Base-by-base conservation (phyloP, 1,140 invertebrate species). In the Drosophila kohkoa region DNA sequence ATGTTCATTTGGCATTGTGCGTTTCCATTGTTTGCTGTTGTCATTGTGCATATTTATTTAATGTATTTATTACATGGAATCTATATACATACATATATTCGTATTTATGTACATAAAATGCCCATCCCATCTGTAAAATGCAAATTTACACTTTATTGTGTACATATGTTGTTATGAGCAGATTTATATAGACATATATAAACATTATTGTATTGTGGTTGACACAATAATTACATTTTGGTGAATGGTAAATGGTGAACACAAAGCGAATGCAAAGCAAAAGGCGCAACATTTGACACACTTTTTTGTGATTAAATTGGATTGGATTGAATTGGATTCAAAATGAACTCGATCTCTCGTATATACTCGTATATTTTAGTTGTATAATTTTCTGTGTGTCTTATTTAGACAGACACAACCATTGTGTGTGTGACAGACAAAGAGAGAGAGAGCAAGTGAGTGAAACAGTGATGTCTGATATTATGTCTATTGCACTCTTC, bases 1-100 rank as follows among this genome's bases (percentile, higher is more conserved):
- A 86, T 86, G 79, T 79, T 64, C 70, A 65, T 60, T 77, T 45
- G 58, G 65, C 76, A 66, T 69, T 75, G 62, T 52, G 52, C 67
- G 72, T 77, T 32, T 43, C 64, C 79, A 79, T 86, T 86, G 82
- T 87, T 87, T 79, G 79, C 25, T 13, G 51, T 66, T 86, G 82
- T 85, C 82, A 67, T 68, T 87, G 79, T 82, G 51, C 72, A 58
- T 54, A 73, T 48, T 73, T 71, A 75, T 85, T 68, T 51, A 57
- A 52, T 32, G 51, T 38, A 51, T n/a, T 25, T 25, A 51, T 13
- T 35, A 59, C 28, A 58, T 25, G 28, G 28, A 48, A 10, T 25
- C 13, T 64, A 74, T 65, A 69, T 69, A 60, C 63, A 64, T 51
- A 35, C 15, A 16, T 45, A 7, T 35, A 62, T 25, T 25, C 20